Base-by-base conservation (phyloP, 2,888 invertebrate genomes). In the Limnephilus lunatus region DNA sequence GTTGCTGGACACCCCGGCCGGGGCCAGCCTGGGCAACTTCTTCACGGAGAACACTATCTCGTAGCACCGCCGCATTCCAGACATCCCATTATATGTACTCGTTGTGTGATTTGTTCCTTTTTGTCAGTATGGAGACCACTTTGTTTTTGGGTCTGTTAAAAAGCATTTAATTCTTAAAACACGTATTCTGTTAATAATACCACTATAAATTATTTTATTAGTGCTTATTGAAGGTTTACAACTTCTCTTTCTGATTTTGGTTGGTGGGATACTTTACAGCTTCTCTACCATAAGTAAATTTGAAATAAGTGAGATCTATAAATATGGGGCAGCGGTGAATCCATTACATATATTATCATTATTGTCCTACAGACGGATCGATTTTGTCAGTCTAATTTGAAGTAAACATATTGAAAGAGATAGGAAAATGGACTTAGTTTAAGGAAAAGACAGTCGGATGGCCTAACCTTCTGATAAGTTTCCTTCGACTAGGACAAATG, bases 21-120 rank as follows among this genome's bases (percentile, higher is more conserved):
- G 95, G 94, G 95, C 95, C 31, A 95, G 94, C 2, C 94, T 96
- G 39, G 95, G 95, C 9, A 94, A 94, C 25, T 94, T 96, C 90
- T 96, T 96, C 94, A 95, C 93, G 15, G 91, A 93, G 83, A 93
- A 93, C 91, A 92, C 93, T 81, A 93, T 93, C 86, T 93, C 93
- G 89, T 92, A 92, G 92, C 92, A 90, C 68, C 31, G 53, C 87
- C 30, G 44, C 87, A 53, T 48, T 31, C 31, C 87, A 48, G 5
- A 39, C 39, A 35, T 35, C 25, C 85, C 25, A 68, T 68, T 25
- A 25, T 68, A 68, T 68, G 68, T 68, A 68, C 68, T 68, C 68
- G n/a, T 19, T 35, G 83, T 83, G 82, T 83, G 35, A 83, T 83
- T 83, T 83, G 83, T 83, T 83, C 35, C 32, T 83, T 83, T 83